A percentile compares a stretch with the other conserved stretches of the same genome.
Conservation (phyloP, 2,113 vertebrate species). For the Eira barbara region DNA sequence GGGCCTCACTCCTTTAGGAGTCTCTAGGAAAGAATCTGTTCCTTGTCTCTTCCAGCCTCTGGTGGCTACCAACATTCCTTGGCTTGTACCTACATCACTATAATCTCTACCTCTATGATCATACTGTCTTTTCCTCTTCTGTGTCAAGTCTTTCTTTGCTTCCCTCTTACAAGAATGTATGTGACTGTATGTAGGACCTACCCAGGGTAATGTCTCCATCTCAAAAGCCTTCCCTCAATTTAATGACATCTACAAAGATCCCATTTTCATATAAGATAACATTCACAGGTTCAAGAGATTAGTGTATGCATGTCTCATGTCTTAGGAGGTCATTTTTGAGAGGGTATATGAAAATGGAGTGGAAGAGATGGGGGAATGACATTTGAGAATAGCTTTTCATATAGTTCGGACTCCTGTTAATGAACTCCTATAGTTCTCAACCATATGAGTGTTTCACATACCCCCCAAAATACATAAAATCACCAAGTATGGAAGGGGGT, state of each 20-base stretch:
- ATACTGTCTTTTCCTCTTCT: neutral
- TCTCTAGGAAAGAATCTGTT: neutral
- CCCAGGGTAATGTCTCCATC: neutral
- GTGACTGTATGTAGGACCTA: neutral
- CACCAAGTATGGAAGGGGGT: neutral
- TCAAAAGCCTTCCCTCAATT: neutral
- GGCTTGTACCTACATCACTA: neutral
- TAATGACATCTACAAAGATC: neutral
- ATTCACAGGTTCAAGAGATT: neutral
- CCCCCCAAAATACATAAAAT: neutral
- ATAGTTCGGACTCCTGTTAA: neutral
- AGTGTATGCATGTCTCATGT: neutral
- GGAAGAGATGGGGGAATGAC: neutral
- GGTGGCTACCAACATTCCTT: neutral
- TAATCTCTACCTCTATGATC: neutral
- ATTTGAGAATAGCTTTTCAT: neutral
- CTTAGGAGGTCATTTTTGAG: neutral
- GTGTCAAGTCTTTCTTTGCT: neutral
- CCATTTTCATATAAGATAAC: neutral
- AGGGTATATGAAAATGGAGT: neutral
- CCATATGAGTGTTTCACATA: neutral
- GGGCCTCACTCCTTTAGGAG: neutral
- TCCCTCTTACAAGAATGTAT: neutral
- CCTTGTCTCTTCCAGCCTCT: neutral
- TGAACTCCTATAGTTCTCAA: neutral